phyloP scores from a whole-genome alignment of 2,113 vertebrate genomes.

The Ailurus styani region DNA sequence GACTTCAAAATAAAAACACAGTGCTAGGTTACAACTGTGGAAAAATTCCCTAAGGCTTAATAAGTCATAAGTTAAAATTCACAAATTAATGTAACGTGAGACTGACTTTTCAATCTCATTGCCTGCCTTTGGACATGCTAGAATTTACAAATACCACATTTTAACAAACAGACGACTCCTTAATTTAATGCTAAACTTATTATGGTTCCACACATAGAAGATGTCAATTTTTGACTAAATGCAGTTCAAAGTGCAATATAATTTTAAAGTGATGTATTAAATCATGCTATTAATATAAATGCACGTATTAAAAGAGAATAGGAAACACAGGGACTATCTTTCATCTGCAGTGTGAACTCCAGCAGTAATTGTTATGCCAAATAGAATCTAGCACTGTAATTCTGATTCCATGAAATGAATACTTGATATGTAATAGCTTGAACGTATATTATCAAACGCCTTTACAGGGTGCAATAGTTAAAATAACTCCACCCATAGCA shows the following conservation, averaged over 20 bases:
- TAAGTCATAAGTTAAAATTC: conserved; percentile 31
- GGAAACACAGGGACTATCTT: conserved; percentile 36
- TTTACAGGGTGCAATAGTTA: neutral
- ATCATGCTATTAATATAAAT: conserved; percentile 63
- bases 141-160: conserved; percentile 30
- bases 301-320: conserved; percentile 33
- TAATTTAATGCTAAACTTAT: conserved; percentile 18
- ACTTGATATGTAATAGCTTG: neutral
- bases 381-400: conserved; percentile 40
- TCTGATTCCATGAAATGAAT: conserved; percentile 47
- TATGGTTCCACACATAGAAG: neutral
- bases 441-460: conserved; percentile 54
- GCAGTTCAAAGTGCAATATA: conserved; percentile 53
- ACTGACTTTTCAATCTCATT: conserved; percentile 13
- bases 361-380: conserved; percentile 50
- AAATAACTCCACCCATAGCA: conserved; percentile 17
- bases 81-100: conserved; percentile 16
- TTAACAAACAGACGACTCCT: neutral
- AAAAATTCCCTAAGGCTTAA: neutral
- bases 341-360: conserved; percentile 31
- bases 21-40: neutral
- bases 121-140: conserved; percentile 27
- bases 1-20: conserved; percentile 43
- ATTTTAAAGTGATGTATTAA: conserved; percentile 59
- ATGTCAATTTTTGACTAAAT: conserved; percentile 36